Conservation (phyloP, 2,888 invertebrate genomes). For the Dexiosoma caninum region DNA sequence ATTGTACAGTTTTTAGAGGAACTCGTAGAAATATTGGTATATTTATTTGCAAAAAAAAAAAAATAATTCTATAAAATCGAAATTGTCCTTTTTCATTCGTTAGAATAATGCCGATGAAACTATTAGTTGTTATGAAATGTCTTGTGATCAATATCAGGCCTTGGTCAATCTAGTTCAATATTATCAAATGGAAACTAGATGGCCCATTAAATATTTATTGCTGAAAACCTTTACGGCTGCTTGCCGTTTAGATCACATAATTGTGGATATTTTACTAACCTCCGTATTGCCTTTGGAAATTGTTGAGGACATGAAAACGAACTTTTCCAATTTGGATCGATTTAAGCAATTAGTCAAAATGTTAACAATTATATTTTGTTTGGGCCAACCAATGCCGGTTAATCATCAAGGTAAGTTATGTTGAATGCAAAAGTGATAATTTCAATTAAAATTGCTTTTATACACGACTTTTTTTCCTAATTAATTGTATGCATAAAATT, state of each 20-base stretch:
- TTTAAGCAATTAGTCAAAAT: slow-evolving; percentile 90
- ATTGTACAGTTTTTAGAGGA: slow-evolving; percentile 91
- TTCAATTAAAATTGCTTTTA: too few species aligned
- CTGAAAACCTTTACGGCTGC: slow-evolving; percentile 92
- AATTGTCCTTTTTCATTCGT: slow-evolving; percentile 64
- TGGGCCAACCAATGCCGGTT: slow-evolving; percentile 92
- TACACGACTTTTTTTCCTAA: too few species aligned
- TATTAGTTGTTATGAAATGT: slow-evolving; percentile 90
- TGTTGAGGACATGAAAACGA: slow-evolving; percentile 88
- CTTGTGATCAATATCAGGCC: slow-evolving; percentile 89
- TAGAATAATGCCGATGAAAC: slow-evolving; percentile 95
- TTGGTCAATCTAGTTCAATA: slow-evolving; percentile 92
- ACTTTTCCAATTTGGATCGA: slow-evolving; percentile 87
- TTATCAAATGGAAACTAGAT: slow-evolving; percentile 96
- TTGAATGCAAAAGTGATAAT: too few species aligned
- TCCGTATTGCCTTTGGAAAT: slow-evolving; percentile 94
- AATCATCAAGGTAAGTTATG: slow-evolving; percentile 89
- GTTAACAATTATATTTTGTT: slow-evolving; percentile 92
- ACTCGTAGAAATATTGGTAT: slow-evolving; percentile 88
- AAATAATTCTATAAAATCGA: not conserved
- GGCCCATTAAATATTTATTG: slow-evolving; percentile 89
- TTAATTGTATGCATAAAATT: too few species aligned
- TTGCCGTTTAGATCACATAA: slow-evolving; percentile 89
- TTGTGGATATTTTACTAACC: slow-evolving; percentile 89
- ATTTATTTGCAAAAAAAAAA: not conserved